Base-by-base conservation (phyloP, 2,113 vertebrate genomes). In the Indicator maculatus region DNA sequence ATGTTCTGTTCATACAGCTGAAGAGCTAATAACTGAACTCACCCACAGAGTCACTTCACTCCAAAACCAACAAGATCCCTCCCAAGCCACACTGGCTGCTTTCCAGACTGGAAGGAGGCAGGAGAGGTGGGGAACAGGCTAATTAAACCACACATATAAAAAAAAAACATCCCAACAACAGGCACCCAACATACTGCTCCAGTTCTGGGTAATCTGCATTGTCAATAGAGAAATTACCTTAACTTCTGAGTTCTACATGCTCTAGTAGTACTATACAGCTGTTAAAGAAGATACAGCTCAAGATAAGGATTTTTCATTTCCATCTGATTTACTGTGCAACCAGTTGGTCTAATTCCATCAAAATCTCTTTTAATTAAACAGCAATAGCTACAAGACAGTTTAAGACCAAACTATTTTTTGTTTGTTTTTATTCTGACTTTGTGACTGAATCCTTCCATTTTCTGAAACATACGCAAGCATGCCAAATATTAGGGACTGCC, bases 351-450 rank as follows among this genome's bases (percentile, higher is more conserved):
- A 75, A 82, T 47, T 72, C 58, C 73, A 95, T 8, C 10, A 61
- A 28, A 88, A 84, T 5, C 4, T 60, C 45, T 50, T 65, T 24
- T 73, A 45, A 89, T 87, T 73, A 92, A 94, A 85, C n/a, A 93
- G 19, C 21, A 72, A 61, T 5, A 88, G 60, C 75, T 65, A 77
- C 6, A 24, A 82, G n/a, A 84, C 2, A 2, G 55, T 58, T 93
- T 61, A 87, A 50, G 56, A 82, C 3, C 70, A 90, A 36, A 59
- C 55, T 41, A 28, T 63, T 12, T 0, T 55, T 3, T 14, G 76
- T 83, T 80, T 41, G 41, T 16, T 85, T 91, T 31, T 21, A 64
- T 78, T 60, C 52, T 64, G 56, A 74, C 26, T 86, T 87, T 78
- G 33, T 75, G 38, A 93, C 53, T n/a, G 64, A 15, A 28, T 90